Conservation (phyloP, 2,888 invertebrate genomes). For the Mimachlamys varia region DNA sequence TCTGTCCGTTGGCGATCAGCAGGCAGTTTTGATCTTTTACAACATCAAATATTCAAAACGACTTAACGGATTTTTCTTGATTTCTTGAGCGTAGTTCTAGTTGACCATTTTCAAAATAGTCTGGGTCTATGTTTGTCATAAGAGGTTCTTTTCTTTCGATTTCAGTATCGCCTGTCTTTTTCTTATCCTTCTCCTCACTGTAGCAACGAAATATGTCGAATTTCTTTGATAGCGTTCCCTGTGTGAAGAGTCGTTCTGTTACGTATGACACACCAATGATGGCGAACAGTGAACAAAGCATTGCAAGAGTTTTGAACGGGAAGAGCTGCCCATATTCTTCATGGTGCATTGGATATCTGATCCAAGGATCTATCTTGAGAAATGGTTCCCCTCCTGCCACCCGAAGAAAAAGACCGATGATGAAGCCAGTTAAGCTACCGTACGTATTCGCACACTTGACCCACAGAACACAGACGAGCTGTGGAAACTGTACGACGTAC, state of each 20-base stretch:
- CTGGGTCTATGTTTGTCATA: not conserved
- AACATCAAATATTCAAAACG: not conserved
- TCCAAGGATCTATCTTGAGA: constrained; percentile 83
- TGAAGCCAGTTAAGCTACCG: constrained; percentile 77
- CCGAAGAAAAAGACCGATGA: constrained; percentile 90
- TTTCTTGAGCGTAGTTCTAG: not conserved
- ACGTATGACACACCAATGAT: constrained; percentile 56
- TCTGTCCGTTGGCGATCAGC: no score
- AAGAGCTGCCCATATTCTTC: constrained; percentile 58
- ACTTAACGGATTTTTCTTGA: not conserved
- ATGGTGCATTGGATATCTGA: constrained; percentile 61
- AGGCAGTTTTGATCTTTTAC: no score
- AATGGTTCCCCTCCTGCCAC: constrained; percentile 94
- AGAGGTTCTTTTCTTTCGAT: constrained; percentile 32
- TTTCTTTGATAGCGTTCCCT: constrained; percentile 42
- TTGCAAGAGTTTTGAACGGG: constrained; percentile 63
- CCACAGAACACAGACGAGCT: constrained; percentile 66
- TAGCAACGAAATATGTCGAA: constrained; percentile 53
- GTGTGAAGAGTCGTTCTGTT: constrained; percentile 55
- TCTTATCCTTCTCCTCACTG: not conserved
- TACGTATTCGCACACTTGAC: constrained; percentile 61
- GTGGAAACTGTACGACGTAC: constrained; percentile 69
- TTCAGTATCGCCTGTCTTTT: not conserved
- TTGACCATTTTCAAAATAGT: not conserved
- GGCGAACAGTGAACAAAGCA: constrained; percentile 56